Evolutionary conservation across 2,113 vertebrate species (phyloP).

Genomic region (Notothenia rossii): DNA sequence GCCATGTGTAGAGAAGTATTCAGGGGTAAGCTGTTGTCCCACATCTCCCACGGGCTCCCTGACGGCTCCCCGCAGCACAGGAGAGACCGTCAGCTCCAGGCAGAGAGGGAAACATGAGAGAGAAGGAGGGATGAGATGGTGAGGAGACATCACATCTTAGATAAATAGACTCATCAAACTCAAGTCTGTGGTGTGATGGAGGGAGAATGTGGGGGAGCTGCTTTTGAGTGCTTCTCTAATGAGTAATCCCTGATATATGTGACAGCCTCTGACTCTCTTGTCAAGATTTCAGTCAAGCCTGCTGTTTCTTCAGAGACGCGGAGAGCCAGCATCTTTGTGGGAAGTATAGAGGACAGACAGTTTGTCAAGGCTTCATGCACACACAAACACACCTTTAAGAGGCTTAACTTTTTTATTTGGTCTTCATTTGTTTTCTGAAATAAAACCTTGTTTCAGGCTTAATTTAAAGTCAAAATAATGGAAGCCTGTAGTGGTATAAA

Average conservation of each 20-base stretch:
- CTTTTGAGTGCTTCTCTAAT: slow-evolving; percentile 50
- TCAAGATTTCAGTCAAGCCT: slow-evolving; percentile 31
- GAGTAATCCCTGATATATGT: slow-evolving; percentile 43
- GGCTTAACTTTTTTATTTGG: not conserved
- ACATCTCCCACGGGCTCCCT: slow-evolving; percentile 14
- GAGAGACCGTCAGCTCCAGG: slow-evolving; percentile 34
- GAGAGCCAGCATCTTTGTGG: slow-evolving; percentile 9
- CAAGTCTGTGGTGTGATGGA: not conserved
- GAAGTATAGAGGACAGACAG: not conserved
- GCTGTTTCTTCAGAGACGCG: slow-evolving; percentile 12
- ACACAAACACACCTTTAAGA: not conserved
- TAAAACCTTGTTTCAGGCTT: not conserved
- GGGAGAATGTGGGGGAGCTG: slow-evolving; percentile 31
- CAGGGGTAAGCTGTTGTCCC: slow-evolving; percentile 33
- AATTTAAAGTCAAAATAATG: slow-evolving; percentile 14
- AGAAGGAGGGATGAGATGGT: slow-evolving; percentile 5
- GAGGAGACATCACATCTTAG: slow-evolving; percentile 3
- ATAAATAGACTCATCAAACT: slow-evolving; percentile 55
- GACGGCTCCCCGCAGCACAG: slow-evolving; percentile 37
- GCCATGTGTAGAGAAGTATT: slow-evolving; percentile 19
- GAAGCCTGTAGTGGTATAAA: not conserved
- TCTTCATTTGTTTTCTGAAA: slow-evolving; percentile 6
- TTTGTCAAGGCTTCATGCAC: not conserved
- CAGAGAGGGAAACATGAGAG: slow-evolving; percentile 25
- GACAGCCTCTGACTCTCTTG: slow-evolving; percentile 26